These are phyloP conservation scores for Cynopterus brachyotis DNA, from an alignment of 2,113 vertebrate genomes.

Conservation along the genomic window DNA sequence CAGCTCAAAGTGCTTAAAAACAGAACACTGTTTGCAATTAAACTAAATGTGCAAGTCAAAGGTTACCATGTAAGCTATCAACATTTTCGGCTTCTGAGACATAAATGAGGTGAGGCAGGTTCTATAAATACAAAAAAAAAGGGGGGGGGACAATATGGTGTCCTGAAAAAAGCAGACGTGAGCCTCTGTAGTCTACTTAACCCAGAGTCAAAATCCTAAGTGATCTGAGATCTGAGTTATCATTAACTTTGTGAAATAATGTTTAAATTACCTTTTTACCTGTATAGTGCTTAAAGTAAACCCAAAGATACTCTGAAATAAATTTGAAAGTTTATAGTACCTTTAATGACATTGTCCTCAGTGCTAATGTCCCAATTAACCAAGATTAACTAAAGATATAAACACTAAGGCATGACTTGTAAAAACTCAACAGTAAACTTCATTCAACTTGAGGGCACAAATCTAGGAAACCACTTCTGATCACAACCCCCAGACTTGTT, in stretches of 20 bases:
- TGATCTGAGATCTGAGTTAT: not conserved
- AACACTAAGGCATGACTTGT: not conserved
- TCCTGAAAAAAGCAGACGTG: not conserved
- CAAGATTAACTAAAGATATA: not conserved
- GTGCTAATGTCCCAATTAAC: not conserved
- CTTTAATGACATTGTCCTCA: not conserved
- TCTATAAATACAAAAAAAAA: not conserved
- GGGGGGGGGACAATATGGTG: not conserved
- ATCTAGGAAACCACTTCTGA: not conserved
- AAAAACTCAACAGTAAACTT: constrained; percentile 34
- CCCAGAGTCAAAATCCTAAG: not conserved
- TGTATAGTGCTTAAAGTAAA: not conserved
- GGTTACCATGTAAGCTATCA: not conserved
- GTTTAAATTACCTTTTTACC: not conserved
- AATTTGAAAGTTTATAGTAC: not conserved
- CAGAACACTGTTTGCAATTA: not conserved
- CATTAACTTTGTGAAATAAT: not conserved
- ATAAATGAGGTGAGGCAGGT: not conserved
- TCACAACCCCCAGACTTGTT: not conserved
- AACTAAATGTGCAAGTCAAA: not conserved
- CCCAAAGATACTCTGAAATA: not conserved
- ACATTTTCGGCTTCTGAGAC: not conserved
- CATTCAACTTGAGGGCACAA: not conserved
- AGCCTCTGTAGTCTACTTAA: not conserved
- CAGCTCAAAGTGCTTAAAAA: not conserved